Percentiles rank a stretch among this genome's conserved stretches.
These are phyloP conservation scores for Enteromius mattozi DNA, from an alignment of 2,797 vertebrate species.

Conservation along the genomic window DNA sequence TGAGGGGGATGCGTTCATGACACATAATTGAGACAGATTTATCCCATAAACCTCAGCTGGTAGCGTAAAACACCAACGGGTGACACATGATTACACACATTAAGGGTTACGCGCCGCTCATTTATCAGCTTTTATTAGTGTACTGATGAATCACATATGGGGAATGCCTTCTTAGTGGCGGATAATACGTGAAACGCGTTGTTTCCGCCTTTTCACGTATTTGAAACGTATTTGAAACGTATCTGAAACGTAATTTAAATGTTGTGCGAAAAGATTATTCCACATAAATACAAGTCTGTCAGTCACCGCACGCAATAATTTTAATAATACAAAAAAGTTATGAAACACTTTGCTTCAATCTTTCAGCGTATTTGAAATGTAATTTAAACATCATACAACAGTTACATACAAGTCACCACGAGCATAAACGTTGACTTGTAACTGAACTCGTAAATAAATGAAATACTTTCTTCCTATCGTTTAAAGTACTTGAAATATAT, in stretches of 20 bases:
- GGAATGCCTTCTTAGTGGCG: neutral
- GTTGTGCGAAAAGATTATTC: neutral
- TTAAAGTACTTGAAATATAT: too few relatives aligned
- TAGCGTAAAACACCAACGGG: constrained; percentile 28
- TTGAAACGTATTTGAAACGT: neutral
- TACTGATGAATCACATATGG: neutral
- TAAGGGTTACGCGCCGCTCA: neutral
- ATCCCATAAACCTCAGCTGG: constrained; percentile 48
- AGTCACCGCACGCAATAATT: neutral
- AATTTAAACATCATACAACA: too few relatives aligned
- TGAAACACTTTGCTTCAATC: neutral
- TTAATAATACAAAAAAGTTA: neutral
- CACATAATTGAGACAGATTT: constrained; percentile 61
- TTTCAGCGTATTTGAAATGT: neutral
- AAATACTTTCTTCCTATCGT: too few relatives aligned
- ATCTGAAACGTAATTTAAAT: neutral
- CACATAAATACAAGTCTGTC: neutral
- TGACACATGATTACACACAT: constrained; percentile 30
- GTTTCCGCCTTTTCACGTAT: neutral
- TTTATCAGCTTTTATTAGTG: constrained; percentile 32
- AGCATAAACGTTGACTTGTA: too few relatives aligned
- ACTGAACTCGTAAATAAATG: too few relatives aligned
- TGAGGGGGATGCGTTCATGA: constrained; percentile 67
- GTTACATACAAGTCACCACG: too few relatives aligned
- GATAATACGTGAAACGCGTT: neutral